Percentiles rank a stretch among this genome's conserved stretches.
phyloP scores from a whole-genome alignment of 2,113 vertebrate genomes.

The Anthoscopus minutus region DNA sequence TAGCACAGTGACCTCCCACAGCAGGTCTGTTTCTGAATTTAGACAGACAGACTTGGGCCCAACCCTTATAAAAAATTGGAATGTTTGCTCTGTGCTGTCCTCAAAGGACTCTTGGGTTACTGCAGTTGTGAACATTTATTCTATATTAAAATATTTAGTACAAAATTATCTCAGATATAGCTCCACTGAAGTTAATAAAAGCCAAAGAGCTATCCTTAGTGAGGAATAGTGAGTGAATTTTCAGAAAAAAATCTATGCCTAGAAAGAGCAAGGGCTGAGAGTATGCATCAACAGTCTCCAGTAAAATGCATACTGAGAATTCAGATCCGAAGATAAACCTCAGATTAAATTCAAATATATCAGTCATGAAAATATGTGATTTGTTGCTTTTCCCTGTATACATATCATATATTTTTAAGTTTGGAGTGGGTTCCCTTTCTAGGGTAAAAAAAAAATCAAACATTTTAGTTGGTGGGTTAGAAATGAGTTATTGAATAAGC shows the following conservation, averaged over 20 bases:
- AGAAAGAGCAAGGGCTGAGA: not conserved
- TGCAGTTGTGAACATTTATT: not conserved
- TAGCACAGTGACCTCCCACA: not conserved
- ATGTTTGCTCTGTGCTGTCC: not conserved
- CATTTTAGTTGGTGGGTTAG: not conserved
- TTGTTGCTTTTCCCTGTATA: not conserved
- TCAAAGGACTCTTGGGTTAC: not conserved
- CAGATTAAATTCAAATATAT: not conserved
- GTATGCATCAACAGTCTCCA: not conserved
- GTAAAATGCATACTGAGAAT: not conserved
- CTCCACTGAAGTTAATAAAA: not conserved
- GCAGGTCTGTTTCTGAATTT: not conserved
- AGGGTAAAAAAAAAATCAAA: not conserved
- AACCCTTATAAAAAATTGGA: not conserved
- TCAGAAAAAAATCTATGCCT: not conserved
- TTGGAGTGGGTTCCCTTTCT: not conserved
- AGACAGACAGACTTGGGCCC: not conserved
- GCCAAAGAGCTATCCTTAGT: not conserved
- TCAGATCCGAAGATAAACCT: not conserved
- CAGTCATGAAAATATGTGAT: not conserved
- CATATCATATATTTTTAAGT: not conserved
- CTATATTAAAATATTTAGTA: not conserved
- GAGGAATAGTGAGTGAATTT: not conserved
- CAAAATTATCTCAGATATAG: not conserved
- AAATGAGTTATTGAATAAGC: not conserved